Percentiles rank a stretch among this genome's conserved stretches.
phyloP scores from a whole-genome alignment of 2,113 vertebrate species.

The Hemiscyllium ocellatum region DNA sequence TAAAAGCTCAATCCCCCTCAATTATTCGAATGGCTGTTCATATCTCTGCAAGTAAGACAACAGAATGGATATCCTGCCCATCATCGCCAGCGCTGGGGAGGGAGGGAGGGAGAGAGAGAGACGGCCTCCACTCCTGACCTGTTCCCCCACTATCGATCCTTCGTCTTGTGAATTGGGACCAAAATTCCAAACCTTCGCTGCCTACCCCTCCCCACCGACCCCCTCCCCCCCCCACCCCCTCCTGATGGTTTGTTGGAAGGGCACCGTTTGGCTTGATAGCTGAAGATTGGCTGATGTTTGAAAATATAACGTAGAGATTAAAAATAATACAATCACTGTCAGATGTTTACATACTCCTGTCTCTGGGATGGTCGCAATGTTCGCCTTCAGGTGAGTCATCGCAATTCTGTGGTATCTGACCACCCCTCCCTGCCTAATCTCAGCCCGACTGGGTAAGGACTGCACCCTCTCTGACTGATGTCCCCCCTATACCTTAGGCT shows the following conservation, averaged over 20 bases:
- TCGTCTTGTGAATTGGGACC: background rate
- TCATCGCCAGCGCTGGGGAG: background rate
- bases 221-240: too few relatives aligned
- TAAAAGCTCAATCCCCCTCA: too few relatives aligned
- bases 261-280: background rate
- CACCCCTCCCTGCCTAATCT: too few relatives aligned
- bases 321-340: background rate
- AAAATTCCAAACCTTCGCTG: background rate
- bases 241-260: background rate
- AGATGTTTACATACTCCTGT: background rate
- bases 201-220: background rate
- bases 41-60: background rate
- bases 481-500: too few relatives aligned
- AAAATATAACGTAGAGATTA: background rate
- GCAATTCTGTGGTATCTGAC: background rate
- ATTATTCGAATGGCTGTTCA: background rate
- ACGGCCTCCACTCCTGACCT: too few relatives aligned
- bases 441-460: background rate
- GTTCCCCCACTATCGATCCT: background rate
- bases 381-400: background rate
- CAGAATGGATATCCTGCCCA: too few relatives aligned
- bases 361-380: background rate
- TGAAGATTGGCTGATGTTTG: background rate
- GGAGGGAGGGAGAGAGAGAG: background rate
- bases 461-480: too few relatives aligned